Base-by-base conservation (phyloP, 2,113 vertebrate species). In the Dolichotis patagonum region DNA sequence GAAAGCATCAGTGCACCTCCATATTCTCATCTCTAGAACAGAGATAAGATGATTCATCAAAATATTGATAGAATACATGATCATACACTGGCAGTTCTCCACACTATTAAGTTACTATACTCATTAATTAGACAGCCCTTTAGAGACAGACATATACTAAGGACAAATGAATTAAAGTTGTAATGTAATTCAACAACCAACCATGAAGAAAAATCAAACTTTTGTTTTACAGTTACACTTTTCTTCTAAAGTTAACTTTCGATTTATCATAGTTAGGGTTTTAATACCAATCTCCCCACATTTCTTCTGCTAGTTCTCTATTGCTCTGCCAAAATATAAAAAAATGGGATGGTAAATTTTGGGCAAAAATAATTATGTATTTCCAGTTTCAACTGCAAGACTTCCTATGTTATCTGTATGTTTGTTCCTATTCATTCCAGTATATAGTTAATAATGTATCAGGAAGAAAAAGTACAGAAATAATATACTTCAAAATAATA, bases 201-300 rank as follows among this genome's bases (percentile, higher is more conserved):
- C n/a, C 52, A 92, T 28, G 32, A 89, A 96, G 49, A 77, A 26
- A 41, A 94, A 81, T 49, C 69, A 69, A 65, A 67, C n/a, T 94
- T 90, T 91, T 80, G 73, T 88, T 92, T 22, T 75, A 88, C 2
- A 71, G 65, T 62, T 83, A 95, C 83, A 43, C 58, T 71, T 87
- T 94, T 60, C 65, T 95, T 86, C 30, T 85, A 46, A 73, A 96
- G 69, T 92, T 89, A 94, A 92, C 60, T 96, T 90, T 85, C 28
- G 80, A 88, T 86, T 85, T 89, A 78, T 35, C 16, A 88, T 14
- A 16, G 62, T 35, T 46, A 97, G 88, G 41, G 19, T 77, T 96
- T 97, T 86, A 87, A 43, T 56, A 82, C 12, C 22, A 75, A 63
- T 85, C 91, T 91, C 69, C 94, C 54, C 38, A 94, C 75, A 92